Evolutionary conservation across 92 coral and sea anemone genomes (phyloP), one percentile per base, ranked within the genome.

Genomic region (Siderastrea radians): DNA sequence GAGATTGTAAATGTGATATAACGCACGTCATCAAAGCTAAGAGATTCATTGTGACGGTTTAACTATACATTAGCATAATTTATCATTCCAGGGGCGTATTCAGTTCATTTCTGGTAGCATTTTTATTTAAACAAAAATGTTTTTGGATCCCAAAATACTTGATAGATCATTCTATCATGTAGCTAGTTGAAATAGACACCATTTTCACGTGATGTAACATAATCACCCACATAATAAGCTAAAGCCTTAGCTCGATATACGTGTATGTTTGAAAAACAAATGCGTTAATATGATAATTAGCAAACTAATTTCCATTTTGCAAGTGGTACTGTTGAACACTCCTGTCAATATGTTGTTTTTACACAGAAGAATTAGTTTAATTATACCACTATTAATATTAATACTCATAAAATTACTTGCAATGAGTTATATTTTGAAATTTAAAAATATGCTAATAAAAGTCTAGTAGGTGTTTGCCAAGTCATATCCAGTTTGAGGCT

Each of bases 191-290:
- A n/a, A 15, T 2, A 16, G 0, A 6, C 16, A 7, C 0, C 0
- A 47, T 77, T 16, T 59, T 77, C 81, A 77, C 81, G 55, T 59
- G 81, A 47, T 59, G 69, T 60, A 77, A 76, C 54, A 19, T 76
- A 58, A 76, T 59, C 64, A 12, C 68, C n/a, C 15, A 45, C 13
- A 3, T 10, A 61, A 14, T 16, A 26, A 19, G 17, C 43, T 19
- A 65, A 19, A 61, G 13, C 26, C 66, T 61, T 26, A 26, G 38
- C 38, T 26, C 38, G 38, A 26, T 26, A 26, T 26, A 26, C 38
- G 38, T 26, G 38, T 6, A 61, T 19, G n/a, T 61, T 61, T 61
- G 5, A 14, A 6, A 15, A 12, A 61, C 7, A n/a, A 61, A 13
- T 6, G 66, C 14, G 6, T 11, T 55, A 14, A 7, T 38, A 4